Percentiles rank a stretch among this genome's conserved stretches.
These are phyloP conservation scores for Drosophila fuyamai DNA, from an alignment of 1,140 invertebrate genomes.

Conservation along the genomic window DNA sequence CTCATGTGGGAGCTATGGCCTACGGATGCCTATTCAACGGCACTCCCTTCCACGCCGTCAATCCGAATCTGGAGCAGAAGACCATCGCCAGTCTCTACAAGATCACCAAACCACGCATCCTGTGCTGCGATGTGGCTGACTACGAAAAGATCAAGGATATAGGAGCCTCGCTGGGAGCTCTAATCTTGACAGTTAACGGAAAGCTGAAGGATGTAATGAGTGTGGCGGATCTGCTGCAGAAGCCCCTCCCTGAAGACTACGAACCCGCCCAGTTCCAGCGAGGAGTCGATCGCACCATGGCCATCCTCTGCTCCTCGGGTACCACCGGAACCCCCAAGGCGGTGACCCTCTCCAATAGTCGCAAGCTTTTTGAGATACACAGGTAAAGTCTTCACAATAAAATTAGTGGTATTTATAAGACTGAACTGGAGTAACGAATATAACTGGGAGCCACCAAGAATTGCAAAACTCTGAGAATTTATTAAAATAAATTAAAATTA, in stretches of 20 bases:
- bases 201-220: constrained; percentile 36
- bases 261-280: constrained; percentile 46
- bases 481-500: too few species aligned
- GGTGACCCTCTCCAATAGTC: constrained; percentile 89
- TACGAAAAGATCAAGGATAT: constrained; percentile 54
- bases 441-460: too few species aligned
- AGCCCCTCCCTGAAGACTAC: constrained; percentile 46
- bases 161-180: constrained; percentile 35
- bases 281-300: constrained; percentile 69
- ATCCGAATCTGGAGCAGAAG: constrained; percentile 55
- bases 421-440: too few species aligned
- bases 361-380: constrained; percentile 57
- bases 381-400: constrained; percentile 27
- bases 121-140: constrained; percentile 73
- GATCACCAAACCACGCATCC: constrained; percentile 68
- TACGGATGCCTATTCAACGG: constrained; percentile 77
- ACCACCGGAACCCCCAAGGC: constrained; percentile 93
- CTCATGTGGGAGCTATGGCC: constrained; percentile 64
- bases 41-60: constrained; percentile 76
- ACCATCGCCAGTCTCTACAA: constrained; percentile 65
- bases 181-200: constrained; percentile 56
- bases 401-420: too few species aligned
- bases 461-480: too few species aligned
- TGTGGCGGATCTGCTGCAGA: constrained; percentile 60
- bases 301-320: constrained; percentile 88